phyloP scores from a whole-genome alignment of 2,888 invertebrate species.

The Hybos culiciformis region DNA sequence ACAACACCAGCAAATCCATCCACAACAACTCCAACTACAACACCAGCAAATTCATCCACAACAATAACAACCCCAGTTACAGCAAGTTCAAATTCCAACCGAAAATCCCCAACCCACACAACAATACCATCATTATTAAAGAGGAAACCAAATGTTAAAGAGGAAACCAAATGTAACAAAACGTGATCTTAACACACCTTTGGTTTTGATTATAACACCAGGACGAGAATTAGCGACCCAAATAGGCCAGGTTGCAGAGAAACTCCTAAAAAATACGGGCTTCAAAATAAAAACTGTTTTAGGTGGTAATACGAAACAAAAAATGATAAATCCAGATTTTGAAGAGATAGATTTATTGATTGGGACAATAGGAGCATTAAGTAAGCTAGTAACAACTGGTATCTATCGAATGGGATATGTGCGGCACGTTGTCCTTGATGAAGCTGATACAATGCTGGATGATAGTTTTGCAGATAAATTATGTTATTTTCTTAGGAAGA shows the following conservation, averaged over 20 bases:
- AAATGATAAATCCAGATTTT: constrained; percentile 56
- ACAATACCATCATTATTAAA: too few relatives aligned
- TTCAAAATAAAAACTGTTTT: constrained; percentile 49
- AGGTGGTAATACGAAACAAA: constrained; percentile 59
- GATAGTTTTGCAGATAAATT: constrained; percentile 69
- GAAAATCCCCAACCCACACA: too few relatives aligned
- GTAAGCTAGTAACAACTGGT: constrained; percentile 59
- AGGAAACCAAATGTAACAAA: constrained; percentile 34
- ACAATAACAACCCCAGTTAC: too few relatives aligned
- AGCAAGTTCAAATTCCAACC: too few relatives aligned
- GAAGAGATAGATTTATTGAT: constrained; percentile 59
- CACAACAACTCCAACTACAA: too few relatives aligned
- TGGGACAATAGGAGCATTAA: constrained; percentile 60
- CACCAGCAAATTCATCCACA: too few relatives aligned
- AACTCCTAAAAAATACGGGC: constrained; percentile 39
- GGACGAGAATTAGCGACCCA: constrained; percentile 63
- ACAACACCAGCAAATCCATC: too few relatives aligned
- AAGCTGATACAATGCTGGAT: constrained; percentile 84
- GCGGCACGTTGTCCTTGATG: constrained; percentile 72
- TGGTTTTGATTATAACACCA: constrained; percentile 67
- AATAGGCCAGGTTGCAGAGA: constrained; percentile 46
- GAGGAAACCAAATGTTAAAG: too few relatives aligned
- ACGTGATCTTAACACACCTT: constrained; percentile 53
- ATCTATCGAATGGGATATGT: constrained; percentile 56
- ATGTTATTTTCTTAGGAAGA: constrained; percentile 48